Percentiles rank a stretch among this genome's conserved stretches.
Evolutionary conservation across 2,113 vertebrate genomes (phyloP).

Genomic region (Halichoeres trimaculatus): DNA sequence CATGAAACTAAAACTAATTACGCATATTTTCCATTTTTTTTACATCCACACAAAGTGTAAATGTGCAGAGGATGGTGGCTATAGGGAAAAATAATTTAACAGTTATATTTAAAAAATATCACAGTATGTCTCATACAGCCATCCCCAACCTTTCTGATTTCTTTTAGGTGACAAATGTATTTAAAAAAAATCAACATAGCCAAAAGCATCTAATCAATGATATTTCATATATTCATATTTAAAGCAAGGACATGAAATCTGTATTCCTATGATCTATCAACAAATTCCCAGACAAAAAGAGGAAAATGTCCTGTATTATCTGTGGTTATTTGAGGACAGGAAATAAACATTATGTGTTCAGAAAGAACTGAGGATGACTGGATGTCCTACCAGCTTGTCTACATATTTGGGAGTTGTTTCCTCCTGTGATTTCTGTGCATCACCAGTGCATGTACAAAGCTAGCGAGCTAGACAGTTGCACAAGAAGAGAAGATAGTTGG

Average conservation of each 20-base stretch:
- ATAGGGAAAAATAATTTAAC: slow-evolving; percentile 13
- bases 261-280: neutral
- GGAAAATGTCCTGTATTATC: neutral
- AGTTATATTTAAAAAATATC: neutral
- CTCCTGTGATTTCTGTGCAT: neutral
- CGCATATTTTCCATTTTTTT: neutral
- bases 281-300: neutral
- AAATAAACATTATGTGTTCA: no score
- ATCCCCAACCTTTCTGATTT: slow-evolving; percentile 4
- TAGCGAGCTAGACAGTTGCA: neutral
- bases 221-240: slow-evolving; percentile 24
- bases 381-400: neutral
- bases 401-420: neutral
- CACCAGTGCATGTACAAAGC: neutral
- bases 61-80: neutral
- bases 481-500: neutral
- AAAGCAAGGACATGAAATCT: neutral
- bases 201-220: slow-evolving; percentile 22
- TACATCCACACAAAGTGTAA: slow-evolving; percentile 17
- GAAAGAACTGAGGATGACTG: no score
- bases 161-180: slow-evolving; percentile 2
- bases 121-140: slow-evolving; percentile 12
- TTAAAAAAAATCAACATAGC: neutral
- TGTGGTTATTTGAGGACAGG: neutral
- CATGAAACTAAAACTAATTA: slow-evolving; percentile 12